Conservation (phyloP, 2,888 invertebrate species). For the Sminthurides aquaticus region DNA sequence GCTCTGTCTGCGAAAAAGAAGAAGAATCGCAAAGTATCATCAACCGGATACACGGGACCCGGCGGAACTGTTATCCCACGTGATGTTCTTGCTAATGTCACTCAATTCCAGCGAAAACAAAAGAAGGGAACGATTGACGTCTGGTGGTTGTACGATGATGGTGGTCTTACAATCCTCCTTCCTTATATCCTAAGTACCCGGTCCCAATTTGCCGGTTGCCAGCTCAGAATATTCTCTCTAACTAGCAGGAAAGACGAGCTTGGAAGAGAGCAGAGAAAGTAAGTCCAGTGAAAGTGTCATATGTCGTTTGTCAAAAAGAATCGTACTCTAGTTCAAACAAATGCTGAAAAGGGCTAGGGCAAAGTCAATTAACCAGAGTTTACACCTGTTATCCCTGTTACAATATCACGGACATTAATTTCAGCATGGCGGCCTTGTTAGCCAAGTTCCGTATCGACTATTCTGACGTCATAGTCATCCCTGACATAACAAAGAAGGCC, state of each 20-base stretch:
- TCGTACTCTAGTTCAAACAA: background rate
- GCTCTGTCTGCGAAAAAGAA: conserved; percentile 32
- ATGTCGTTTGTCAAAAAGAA: too few relatives aligned
- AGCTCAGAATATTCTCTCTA: conserved; percentile 73
- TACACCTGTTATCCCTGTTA: background rate
- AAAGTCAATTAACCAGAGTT: background rate
- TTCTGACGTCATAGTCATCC: conserved; percentile 82
- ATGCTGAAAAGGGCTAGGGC: background rate
- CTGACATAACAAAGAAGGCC: conserved; percentile 79
- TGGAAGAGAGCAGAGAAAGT: conserved; percentile 80
- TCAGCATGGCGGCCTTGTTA: conserved; percentile 85
- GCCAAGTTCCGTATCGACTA: conserved; percentile 94
- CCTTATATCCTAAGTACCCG: conserved; percentile 79
- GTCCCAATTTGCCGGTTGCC: conserved; percentile 67
- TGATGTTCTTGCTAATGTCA: conserved; percentile 48
- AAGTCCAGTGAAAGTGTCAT: too few relatives aligned
- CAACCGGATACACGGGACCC: conserved; percentile 47
- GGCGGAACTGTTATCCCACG: conserved; percentile 53
- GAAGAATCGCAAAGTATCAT: conserved; percentile 35
- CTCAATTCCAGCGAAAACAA: conserved; percentile 46
- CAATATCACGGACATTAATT: conserved; percentile 43
- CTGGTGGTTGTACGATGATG: conserved; percentile 54
- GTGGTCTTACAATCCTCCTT: conserved; percentile 71
- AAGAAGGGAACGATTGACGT: conserved; percentile 51
- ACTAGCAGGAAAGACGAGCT: conserved; percentile 69